Evolutionary conservation across 2,797 vertebrate genomes (phyloP).

Genomic region (Sebastes hubbsi): DNA sequence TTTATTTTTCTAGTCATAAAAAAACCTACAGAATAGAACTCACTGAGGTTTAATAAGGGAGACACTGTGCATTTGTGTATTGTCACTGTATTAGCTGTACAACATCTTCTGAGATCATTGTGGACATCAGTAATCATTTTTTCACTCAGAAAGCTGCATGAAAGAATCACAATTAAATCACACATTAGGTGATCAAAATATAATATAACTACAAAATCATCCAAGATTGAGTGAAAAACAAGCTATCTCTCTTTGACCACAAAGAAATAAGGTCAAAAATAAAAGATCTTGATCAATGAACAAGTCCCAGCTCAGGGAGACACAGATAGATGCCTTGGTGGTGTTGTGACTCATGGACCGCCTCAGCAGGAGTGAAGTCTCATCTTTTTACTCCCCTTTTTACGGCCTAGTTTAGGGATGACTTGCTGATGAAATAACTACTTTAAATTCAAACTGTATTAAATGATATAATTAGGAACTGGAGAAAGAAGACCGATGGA

Average conservation of each 20-base stretch:
- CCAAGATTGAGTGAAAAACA: background rate
- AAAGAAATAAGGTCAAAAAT: background rate
- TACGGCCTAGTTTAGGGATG: background rate
- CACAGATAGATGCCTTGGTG: background rate
- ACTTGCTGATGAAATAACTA: background rate
- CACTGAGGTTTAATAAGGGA: background rate
- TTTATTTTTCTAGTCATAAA: background rate
- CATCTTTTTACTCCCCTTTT: conserved; percentile 1
- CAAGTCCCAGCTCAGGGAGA: background rate
- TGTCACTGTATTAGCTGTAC: background rate
- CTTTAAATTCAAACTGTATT: background rate
- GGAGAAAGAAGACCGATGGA: background rate
- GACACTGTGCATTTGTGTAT: background rate
- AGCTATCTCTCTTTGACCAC: background rate
- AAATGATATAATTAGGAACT: background rate
- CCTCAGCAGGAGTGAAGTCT: background rate
- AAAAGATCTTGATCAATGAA: background rate
- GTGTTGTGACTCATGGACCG: background rate
- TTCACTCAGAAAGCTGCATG: background rate
- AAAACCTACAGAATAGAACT: background rate
- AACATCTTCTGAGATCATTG: background rate
- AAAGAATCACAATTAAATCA: background rate
- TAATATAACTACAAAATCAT: background rate
- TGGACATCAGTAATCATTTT: too few species aligned
- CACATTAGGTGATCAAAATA: background rate